Evolutionary conservation across 2,888 invertebrate genomes (phyloP), one percentile per base, ranked within the genome.

Genomic region (Heteromurus nitidus): DNA sequence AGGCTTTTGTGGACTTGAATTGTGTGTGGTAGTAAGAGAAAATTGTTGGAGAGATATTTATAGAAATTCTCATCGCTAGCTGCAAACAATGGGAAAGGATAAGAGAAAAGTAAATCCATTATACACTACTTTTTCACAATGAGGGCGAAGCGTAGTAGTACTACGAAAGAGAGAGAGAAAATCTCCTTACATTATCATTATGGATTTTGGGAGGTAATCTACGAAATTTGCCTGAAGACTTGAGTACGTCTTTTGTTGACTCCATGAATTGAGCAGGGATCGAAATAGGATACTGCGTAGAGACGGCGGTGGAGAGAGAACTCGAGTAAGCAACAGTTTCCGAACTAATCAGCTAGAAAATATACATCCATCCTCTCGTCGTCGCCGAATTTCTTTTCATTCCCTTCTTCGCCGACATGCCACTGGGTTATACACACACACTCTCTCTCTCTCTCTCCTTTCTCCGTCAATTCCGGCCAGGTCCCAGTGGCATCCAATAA

Each of bases 401-500:
- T 47, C 13, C 13, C 36, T 36, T 47, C n/a, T 47, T 47, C 47
- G 47, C n/a, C n/a, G 47, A 47, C 47, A 47, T 16, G n/a, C 47
- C 47, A 47, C 3, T 16, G n/a, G 47, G n/a, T n/a, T n/a, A n/a
- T n/a, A n/a, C n/a, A n/a, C n/a, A n/a, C n/a, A n/a, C n/a, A n/a
- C n/a, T n/a, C 36, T 36, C 36, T 36, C 36, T 36, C 36, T 36
- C 36, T 36, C 36, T 36, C 20, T 55, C 22, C 24, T 55, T 55
- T 20, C 24, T 16, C 22, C 55, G 22, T 55, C 24, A 55, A 3
- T 20, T 24, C 22, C 55, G 50, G n/a, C n/a, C n/a, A n/a, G n/a
- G n/a, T 68, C 44, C 68, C 76, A 76, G 31, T 62, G 76, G 76
- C 76, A 68, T 76, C 50, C 68, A 76, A 68, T 76, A 76, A 68